Evolutionary conservation across 2,797 vertebrate species (phyloP), one percentile per base, ranked within the genome.

Genomic region (Sebastes jordani): DNA sequence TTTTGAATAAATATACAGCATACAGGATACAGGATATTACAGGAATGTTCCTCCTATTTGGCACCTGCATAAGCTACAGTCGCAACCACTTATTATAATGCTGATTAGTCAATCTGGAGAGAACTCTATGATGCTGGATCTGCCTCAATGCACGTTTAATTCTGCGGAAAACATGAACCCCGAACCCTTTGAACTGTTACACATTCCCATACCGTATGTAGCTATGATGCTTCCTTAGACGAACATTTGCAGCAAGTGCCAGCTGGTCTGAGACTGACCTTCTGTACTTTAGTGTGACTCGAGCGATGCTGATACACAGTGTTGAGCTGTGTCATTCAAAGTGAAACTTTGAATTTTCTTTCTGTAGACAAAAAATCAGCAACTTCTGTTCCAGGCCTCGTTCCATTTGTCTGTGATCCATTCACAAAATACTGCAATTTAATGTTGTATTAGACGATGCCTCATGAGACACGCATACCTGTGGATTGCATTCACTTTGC

Each of bases 251-350:
- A 72, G 70, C 66, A 65, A 70, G 54, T 55, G 25, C 30, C 80
- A 89, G 78, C 78, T 86, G 83, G 30, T 76, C 68, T 49, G 63
- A 78, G 23, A 36, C 74, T 64, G 67, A 58, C 60, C 66, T 22
- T n/a, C 61, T 76, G 38, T 76, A 54, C 23, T 75, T 72, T 64
- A 71, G 29, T 30, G 32, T 20, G 23, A 78, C 70, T 63, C 2
- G 2, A 62, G 49, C 16, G 66, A 59, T 18, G 27, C 13, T 2
- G 8, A n/a, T 23, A 60, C 59, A 52, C 23, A 9, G 13, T 52
- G 60, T 32, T 23, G 36, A 74, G 77, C 46, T 27, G 38, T 38
- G 69, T 78, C 32, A n/a, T 14, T 68, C 23, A 68, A 46, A 65
- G 10, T 46, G 1, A 74, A 59, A 64, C 2, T 42, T 42, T 14